These are phyloP conservation scores for Cerastis leucographa DNA, from an alignment of 2,888 invertebrate genomes.

Conservation along the genomic window DNA sequence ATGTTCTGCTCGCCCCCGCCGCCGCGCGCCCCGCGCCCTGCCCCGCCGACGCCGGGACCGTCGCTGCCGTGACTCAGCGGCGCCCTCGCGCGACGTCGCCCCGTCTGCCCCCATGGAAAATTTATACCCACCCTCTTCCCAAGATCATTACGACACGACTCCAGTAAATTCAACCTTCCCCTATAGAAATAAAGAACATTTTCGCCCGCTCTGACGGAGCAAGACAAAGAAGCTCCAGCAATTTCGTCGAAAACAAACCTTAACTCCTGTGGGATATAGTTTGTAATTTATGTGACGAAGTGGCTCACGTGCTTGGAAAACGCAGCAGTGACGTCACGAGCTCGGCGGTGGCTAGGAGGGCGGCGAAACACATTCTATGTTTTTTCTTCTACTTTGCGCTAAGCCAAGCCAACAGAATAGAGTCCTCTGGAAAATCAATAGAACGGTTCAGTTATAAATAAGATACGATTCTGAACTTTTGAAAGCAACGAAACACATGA, in stretches of 20 bases:
- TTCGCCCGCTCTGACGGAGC: constrained; percentile 67
- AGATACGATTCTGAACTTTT: constrained; percentile 30
- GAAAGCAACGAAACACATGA: constrained; percentile 3
- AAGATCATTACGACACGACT: constrained; percentile 84
- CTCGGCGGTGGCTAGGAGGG: constrained; percentile 73
- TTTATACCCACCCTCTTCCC: constrained; percentile 90
- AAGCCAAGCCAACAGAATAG: constrained; percentile 19
- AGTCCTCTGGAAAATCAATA: constrained; percentile 52
- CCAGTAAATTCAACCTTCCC: constrained; percentile 77
- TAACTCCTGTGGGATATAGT: constrained; percentile 89
- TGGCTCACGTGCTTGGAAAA: constrained; percentile 87
- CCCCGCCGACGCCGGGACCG: constrained; percentile 76
- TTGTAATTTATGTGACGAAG: constrained; percentile 87
- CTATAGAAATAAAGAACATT: constrained; percentile 76
- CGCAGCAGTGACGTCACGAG: constrained; percentile 85
- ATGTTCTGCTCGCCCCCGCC: constrained; percentile 77
- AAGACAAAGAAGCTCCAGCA: constrained; percentile 88
- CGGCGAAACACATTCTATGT: constrained; percentile 50
- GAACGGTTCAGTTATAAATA: constrained; percentile 27
- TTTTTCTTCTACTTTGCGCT: constrained; percentile 34
- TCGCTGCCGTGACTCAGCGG: constrained; percentile 88
- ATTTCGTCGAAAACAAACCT: constrained; percentile 89
- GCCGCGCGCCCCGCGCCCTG: constrained; percentile 65
- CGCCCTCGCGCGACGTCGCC: constrained; percentile 90
- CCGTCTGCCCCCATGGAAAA: constrained; percentile 90